Percentiles rank a stretch among this genome's conserved stretches.
Conservation (phyloP, 1,140 invertebrate species). For the Sarcophaga bullata region DNA sequence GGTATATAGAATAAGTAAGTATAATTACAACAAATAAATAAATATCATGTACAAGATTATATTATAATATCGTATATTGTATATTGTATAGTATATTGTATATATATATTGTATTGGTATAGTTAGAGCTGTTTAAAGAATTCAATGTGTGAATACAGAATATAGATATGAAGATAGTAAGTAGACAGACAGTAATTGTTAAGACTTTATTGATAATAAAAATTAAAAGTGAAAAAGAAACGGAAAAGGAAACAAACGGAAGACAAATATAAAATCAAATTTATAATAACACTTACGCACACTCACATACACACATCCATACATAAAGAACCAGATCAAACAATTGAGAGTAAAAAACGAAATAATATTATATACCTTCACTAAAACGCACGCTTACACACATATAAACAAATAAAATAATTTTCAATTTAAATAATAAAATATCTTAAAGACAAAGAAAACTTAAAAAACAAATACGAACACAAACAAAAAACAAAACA, state of each 20-base stretch:
- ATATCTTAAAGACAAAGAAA: background rate
- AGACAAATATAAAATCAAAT: background rate
- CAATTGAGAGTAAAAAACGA: background rate
- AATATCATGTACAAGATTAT: slow-evolving; percentile 32
- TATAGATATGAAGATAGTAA: background rate
- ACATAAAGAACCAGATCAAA: background rate
- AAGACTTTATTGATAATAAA: too few relatives aligned
- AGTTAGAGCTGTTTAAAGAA: too few relatives aligned
- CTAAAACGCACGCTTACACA: background rate
- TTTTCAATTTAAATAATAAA: background rate
- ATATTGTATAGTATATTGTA: slow-evolving; percentile 11
- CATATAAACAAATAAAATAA: background rate
- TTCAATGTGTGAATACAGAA: background rate
- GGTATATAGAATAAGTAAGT: too few relatives aligned
- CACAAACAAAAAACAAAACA: background rate
- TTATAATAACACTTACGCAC: too few relatives aligned
- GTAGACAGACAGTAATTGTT: background rate
- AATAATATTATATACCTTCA: background rate
- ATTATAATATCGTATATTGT: too few relatives aligned
- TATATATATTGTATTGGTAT: background rate
- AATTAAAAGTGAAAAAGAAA: background rate
- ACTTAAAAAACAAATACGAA: background rate
- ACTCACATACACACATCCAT: too few relatives aligned
- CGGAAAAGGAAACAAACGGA: background rate
- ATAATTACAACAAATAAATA: slow-evolving; percentile 35